These are phyloP conservation scores for Kryptolebias ocellatus DNA, from an alignment of 2,797 vertebrate genomes.

Conservation along the genomic window DNA sequence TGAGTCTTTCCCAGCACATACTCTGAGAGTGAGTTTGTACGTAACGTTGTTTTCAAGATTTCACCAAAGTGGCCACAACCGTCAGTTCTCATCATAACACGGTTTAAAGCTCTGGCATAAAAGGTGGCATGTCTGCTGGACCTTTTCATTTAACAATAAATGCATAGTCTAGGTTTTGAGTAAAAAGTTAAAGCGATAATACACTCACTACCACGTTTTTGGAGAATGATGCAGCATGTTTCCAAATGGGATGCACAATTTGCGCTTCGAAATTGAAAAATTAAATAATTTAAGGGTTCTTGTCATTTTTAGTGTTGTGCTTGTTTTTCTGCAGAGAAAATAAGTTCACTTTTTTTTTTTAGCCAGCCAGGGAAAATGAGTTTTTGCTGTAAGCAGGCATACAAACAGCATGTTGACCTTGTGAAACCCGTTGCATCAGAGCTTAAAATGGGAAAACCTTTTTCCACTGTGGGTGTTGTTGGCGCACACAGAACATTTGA, in stretches of 20 bases:
- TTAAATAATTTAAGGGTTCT: not conserved
- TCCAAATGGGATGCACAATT: not conserved
- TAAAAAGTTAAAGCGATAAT: too few species aligned
- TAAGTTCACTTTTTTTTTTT: not conserved
- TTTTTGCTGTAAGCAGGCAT: not conserved
- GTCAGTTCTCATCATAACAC: too few species aligned
- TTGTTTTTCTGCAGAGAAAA: not conserved
- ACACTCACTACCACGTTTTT: not conserved
- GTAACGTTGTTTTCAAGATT: too few species aligned
- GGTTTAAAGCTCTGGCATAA: too few species aligned
- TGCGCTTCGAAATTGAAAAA: too few species aligned
- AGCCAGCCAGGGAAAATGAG: not conserved
- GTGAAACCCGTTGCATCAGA: constrained; percentile 54
- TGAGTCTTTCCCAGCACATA: too few species aligned
- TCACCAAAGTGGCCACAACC: too few species aligned
- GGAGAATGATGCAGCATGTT: not conserved
- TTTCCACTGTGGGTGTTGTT: constrained; percentile 50
- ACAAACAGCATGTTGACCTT: constrained; percentile 27
- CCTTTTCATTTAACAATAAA: too few species aligned
- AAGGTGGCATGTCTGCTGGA: too few species aligned
- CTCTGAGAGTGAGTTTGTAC: too few species aligned
- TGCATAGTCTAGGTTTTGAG: too few species aligned
- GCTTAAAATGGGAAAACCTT: constrained; percentile 29
- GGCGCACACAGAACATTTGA: constrained; percentile 5
- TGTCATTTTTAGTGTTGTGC: not conserved